Percentiles rank a stretch among this genome's conserved stretches.
Conservation (phyloP, 2,113 vertebrate genomes). For the Cettia cetti region DNA sequence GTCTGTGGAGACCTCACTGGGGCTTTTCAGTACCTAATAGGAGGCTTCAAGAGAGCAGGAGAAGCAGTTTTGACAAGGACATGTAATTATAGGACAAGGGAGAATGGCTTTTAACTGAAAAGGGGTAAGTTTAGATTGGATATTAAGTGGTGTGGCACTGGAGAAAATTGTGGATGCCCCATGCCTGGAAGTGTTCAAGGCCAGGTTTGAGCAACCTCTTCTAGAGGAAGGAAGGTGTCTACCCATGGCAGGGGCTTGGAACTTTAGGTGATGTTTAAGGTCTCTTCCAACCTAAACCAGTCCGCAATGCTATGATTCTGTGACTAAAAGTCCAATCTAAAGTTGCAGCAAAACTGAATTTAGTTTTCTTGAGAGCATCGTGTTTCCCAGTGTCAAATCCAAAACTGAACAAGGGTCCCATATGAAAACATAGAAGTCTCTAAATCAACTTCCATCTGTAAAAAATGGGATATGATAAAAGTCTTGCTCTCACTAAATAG, state of each 20-base stretch:
- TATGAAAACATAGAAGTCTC: background rate
- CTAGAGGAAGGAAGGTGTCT: background rate
- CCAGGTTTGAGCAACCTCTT: background rate
- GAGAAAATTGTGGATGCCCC: background rate
- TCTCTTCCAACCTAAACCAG: background rate
- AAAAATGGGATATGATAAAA: background rate
- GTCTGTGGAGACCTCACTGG: background rate
- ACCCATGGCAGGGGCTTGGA: background rate
- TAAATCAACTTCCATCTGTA: background rate
- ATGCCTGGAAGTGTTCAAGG: background rate
- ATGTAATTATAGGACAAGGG: too few relatives aligned
- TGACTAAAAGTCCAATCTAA: background rate
- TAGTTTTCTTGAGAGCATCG: background rate
- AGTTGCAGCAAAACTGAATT: background rate
- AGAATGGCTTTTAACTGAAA: background rate
- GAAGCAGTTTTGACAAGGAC: background rate
- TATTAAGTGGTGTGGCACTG: background rate
- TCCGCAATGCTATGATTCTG: background rate
- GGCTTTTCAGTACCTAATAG: background rate
- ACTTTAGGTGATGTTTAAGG: background rate
- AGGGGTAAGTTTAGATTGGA: background rate
- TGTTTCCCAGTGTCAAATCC: background rate
- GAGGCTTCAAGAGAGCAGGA: background rate
- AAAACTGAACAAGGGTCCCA: background rate
- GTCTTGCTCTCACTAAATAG: background rate